Conservation (phyloP, 2,888 invertebrate species). For the Scaptomyza reducta region DNA sequence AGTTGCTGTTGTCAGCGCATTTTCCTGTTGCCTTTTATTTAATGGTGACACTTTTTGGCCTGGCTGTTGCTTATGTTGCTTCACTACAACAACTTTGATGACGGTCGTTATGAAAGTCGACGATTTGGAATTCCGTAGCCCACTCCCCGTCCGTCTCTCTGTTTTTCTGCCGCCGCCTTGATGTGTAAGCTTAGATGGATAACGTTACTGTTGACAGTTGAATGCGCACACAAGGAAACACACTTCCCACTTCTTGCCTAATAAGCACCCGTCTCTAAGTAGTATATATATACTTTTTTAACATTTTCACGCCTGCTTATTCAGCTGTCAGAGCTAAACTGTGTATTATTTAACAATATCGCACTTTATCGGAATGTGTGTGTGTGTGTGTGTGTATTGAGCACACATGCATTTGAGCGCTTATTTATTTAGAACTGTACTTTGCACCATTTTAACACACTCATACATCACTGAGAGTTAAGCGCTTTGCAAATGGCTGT, state of each 20-base stretch:
- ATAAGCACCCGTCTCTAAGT: slow-evolving; percentile 3
- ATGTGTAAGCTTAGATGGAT: slow-evolving; percentile 59
- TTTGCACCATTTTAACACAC: slow-evolving; percentile 40
- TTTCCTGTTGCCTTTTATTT: slow-evolving; percentile 59
- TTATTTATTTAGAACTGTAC: slow-evolving; percentile 69
- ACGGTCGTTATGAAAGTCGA: slow-evolving; percentile 73
- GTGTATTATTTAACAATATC: slow-evolving; percentile 75
- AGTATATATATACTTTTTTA: not conserved
- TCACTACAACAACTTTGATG: slow-evolving; percentile 69
- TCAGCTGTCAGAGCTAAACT: slow-evolving; percentile 63
- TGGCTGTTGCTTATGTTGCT: slow-evolving; percentile 28
- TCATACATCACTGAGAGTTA: slow-evolving; percentile 17
- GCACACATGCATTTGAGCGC: slow-evolving; percentile 27
- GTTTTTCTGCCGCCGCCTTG: not conserved
- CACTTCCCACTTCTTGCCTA: not conserved
- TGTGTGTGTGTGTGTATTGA: too few species aligned
- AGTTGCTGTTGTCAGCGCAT: slow-evolving; percentile 71
- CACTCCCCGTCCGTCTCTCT: not conserved
- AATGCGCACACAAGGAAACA: slow-evolving; percentile 45
- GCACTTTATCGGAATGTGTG: slow-evolving; percentile 37
- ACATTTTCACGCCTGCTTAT: slow-evolving; percentile 66
- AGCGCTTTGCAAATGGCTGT: slow-evolving; percentile 46
- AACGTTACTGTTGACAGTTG: slow-evolving; percentile 69
- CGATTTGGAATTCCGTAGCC: slow-evolving; percentile 59
- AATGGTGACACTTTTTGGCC: slow-evolving; percentile 64